A percentile compares a stretch with the other conserved stretches of the same genome.
phyloP scores from a whole-genome alignment of 2,113 vertebrate species.

The Gymnocephalus cernua region DNA sequence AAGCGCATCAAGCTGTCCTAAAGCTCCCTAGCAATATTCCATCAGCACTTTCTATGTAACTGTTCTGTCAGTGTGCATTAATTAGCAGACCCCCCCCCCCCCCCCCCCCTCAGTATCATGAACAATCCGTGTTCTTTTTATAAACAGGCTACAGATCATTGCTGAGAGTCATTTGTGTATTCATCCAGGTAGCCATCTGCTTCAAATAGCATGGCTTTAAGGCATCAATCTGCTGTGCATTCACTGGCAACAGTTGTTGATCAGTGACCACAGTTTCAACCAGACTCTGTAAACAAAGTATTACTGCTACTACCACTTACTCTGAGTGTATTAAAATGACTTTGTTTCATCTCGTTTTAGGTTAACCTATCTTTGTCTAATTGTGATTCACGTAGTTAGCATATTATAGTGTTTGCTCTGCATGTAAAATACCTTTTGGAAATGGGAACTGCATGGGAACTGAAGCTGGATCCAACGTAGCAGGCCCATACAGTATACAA shows the following conservation, averaged over 20 bases:
- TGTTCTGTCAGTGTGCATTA: slow-evolving; percentile 28
- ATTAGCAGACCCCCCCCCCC: slow-evolving; percentile 57
- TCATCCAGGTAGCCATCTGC: slow-evolving; percentile 56
- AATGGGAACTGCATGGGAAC: background rate
- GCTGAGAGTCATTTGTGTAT: slow-evolving; percentile 21
- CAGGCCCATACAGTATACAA: background rate
- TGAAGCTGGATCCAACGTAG: background rate
- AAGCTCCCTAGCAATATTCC: slow-evolving; percentile 64
- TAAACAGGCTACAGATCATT: slow-evolving; percentile 29
- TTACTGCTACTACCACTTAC: background rate
- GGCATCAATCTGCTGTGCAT: slow-evolving; percentile 56
- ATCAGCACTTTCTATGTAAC: slow-evolving; percentile 57
- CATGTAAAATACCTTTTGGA: background rate
- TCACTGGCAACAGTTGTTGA: slow-evolving; percentile 16
- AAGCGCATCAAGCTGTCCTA: slow-evolving; percentile 67
- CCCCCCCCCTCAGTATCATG: slow-evolving; percentile 31
- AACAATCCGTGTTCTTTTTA: slow-evolving; percentile 37
- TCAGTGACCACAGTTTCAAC: slow-evolving; percentile 27
- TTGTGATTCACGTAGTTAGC: background rate
- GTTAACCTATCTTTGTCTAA: background rate
- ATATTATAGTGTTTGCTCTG: background rate
- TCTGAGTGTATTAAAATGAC: background rate
- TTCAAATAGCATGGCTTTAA: slow-evolving; percentile 27
- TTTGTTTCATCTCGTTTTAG: background rate
- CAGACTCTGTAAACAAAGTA: background rate